Evolutionary conservation across 1,140 invertebrate genomes (phyloP).

Genomic region (Muscidifurax raptorellus): DNA sequence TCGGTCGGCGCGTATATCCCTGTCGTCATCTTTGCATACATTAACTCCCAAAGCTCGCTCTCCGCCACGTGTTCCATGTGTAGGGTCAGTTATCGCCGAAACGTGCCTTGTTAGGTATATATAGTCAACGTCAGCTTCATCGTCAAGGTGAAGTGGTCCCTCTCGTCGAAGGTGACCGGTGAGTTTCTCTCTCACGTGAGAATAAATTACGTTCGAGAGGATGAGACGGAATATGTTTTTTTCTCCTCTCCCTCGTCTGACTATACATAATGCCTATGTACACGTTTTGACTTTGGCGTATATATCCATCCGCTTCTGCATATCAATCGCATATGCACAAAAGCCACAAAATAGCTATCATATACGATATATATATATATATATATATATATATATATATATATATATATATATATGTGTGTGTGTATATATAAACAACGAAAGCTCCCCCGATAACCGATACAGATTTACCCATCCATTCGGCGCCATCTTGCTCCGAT

Average conservation of each 20-base stretch:
- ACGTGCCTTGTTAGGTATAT: neutral
- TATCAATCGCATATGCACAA: too few species aligned
- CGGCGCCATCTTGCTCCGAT: conserved; percentile 12
- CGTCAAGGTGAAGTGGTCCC: conserved; percentile 3
- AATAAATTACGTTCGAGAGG: neutral
- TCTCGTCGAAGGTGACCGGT: neutral
- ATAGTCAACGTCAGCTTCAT: neutral
- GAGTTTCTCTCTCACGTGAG: too few species aligned
- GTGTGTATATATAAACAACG: too few species aligned
- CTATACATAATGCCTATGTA: too few species aligned
- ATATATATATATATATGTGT: too few species aligned
- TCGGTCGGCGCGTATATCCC: neutral
- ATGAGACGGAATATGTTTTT: neutral
- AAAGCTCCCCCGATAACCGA: too few species aligned
- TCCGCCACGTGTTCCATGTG: neutral
- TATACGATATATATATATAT: too few species aligned
- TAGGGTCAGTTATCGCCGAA: conserved; percentile 9
- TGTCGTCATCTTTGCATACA: neutral
- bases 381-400: too few species aligned
- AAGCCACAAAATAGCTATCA: too few species aligned
- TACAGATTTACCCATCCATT: conserved; percentile 4
- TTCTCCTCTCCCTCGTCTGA: too few species aligned
- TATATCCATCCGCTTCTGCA: too few species aligned
- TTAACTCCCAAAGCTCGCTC: neutral
- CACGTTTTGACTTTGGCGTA: too few species aligned